Evolutionary conservation across 30 jellyfish, hydroid and myxozoan genomes (phyloP).

Genomic region (Cassiopea andromeda): DNA sequence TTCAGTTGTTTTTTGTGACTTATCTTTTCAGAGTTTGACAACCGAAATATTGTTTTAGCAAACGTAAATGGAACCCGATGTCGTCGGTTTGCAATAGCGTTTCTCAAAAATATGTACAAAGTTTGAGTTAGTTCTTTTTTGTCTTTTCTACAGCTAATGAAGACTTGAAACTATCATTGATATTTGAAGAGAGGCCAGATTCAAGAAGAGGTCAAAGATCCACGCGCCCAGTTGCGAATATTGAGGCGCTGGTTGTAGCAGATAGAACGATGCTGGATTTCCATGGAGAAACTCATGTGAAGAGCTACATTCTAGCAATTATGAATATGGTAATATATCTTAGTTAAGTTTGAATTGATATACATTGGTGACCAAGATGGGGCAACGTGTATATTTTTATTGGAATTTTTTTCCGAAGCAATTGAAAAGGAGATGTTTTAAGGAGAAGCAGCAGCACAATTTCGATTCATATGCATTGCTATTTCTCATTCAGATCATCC

Average conservation of each 20-base stretch:
- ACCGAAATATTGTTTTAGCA: background rate
- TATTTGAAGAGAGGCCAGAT: conserved; percentile 25
- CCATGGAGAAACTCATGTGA: conserved; percentile 65
- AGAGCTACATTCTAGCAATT: conserved; percentile 46
- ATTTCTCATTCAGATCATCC: too few relatives aligned
- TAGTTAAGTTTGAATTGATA: background rate
- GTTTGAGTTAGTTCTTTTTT: too few relatives aligned
- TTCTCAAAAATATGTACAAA: background rate
- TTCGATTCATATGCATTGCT: too few relatives aligned
- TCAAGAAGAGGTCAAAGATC: conserved; percentile 80
- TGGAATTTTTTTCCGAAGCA: too few relatives aligned
- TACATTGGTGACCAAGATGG: too few relatives aligned
- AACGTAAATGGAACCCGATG: background rate
- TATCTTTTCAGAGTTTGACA: background rate
- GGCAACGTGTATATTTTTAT: too few relatives aligned
- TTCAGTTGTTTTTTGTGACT: too few relatives aligned
- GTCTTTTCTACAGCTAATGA: background rate
- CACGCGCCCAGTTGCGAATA: conserved; percentile 44
- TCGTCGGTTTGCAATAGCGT: background rate
- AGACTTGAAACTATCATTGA: conserved; percentile 2
- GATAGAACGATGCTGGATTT: conserved; percentile 69
- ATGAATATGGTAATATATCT: conserved; percentile 4
- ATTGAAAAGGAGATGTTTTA: too few relatives aligned
- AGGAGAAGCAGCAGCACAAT: too few relatives aligned
- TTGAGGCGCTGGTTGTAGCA: conserved; percentile 66